Percentiles rank a stretch among this genome's conserved stretches.
phyloP scores from a whole-genome alignment of 2,113 vertebrate species.

The Notiomystis cincta region DNA sequence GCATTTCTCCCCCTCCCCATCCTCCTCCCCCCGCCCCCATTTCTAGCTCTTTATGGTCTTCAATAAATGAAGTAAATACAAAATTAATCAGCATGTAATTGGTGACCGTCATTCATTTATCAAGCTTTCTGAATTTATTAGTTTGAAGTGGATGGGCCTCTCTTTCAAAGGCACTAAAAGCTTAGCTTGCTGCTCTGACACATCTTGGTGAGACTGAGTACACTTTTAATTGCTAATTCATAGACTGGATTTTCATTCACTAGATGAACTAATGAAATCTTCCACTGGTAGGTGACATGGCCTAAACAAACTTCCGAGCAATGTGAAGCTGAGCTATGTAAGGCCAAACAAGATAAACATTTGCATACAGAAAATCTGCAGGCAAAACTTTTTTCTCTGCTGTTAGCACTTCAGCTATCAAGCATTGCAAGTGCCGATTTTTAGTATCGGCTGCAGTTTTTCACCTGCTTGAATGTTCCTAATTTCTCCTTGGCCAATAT shows the following conservation, averaged over 20 bases:
- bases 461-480: neutral
- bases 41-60: neutral
- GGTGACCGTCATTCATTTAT: neutral
- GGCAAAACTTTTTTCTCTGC: neutral
- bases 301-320: neutral
- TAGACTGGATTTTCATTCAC: neutral
- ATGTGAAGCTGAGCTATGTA: neutral
- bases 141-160: neutral
- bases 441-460: neutral
- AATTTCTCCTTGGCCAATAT: neutral
- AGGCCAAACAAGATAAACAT: neutral
- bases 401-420: neutral
- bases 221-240: neutral
- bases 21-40: too few species aligned
- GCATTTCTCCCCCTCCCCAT: too few species aligned
- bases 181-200: neutral
- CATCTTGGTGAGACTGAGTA: neutral
- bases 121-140: neutral
- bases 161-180: neutral
- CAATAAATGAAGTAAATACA: neutral
- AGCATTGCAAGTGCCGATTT: neutral
- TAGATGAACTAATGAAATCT: neutral
- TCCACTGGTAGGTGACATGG: neutral
- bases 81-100: neutral
- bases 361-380: neutral